Percentiles rank a stretch among this genome's conserved stretches.
phyloP scores from a whole-genome alignment of 1,140 invertebrate genomes.

The Venturia canescens region DNA sequence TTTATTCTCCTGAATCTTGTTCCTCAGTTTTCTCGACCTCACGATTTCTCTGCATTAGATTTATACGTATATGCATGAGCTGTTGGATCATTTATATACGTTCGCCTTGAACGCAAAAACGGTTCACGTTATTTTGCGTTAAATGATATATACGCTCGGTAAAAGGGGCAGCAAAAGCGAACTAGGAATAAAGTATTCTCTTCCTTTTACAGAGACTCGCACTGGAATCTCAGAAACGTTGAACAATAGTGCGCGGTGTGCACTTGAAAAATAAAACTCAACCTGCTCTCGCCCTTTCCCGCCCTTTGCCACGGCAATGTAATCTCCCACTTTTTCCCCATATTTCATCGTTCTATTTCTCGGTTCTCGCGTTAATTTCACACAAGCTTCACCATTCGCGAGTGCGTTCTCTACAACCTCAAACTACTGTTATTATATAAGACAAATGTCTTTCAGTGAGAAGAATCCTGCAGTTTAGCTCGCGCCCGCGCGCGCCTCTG shows the following conservation, averaged over 20 bases:
- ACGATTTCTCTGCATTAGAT: conserved; percentile 7
- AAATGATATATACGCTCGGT: background rate
- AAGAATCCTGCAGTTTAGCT: background rate
- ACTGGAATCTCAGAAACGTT: background rate
- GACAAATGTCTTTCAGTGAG: background rate
- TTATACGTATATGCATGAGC: background rate
- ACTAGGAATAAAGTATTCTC: background rate
- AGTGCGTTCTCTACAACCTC: background rate
- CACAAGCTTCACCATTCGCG: background rate
- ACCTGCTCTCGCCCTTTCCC: background rate
- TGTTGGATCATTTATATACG: background rate
- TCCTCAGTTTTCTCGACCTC: background rate
- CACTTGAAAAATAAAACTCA: background rate
- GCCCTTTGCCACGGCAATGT: background rate
- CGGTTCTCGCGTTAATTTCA: background rate
- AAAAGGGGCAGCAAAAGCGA: background rate
- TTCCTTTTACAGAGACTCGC: background rate
- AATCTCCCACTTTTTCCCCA: background rate
- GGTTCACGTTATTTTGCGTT: background rate
- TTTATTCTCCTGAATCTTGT: conserved; percentile 18
- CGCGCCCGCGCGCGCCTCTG: background rate
- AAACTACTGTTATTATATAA: conserved; percentile 12
- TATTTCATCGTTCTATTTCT: background rate
- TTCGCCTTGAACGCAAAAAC: background rate
- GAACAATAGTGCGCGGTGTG: background rate